Conservation (phyloP, 2,113 vertebrate species). For the Bufo gargarizans region DNA sequence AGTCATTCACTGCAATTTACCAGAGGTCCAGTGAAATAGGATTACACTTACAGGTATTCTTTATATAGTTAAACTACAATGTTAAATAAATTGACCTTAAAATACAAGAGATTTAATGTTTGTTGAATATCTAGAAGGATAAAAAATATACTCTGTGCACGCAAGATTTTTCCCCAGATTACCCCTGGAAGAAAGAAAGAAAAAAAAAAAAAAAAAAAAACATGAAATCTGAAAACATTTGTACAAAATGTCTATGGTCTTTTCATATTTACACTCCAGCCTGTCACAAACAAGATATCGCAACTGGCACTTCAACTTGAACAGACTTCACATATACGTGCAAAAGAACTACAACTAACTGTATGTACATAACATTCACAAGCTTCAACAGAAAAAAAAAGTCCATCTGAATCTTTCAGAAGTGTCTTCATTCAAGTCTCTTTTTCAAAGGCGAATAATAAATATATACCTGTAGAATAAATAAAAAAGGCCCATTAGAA, state of each 20-base stretch:
- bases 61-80: no score
- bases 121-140: neutral
- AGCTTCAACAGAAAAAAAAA: neutral
- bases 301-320: neutral
- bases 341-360: neutral
- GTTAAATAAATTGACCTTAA: neutral
- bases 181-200: neutral
- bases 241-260: neutral
- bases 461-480: conserved; percentile 86
- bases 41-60: no score
- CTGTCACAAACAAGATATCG: conserved; percentile 20
- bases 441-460: conserved; percentile 96
- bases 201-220: neutral
- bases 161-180: neutral
- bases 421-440: conserved; percentile 65
- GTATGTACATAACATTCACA: conserved; percentile 4
- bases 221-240: neutral
- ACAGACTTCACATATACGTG: neutral
- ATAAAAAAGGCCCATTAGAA: conserved; percentile 23
- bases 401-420: neutral
- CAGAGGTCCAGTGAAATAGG: no score
- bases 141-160: conserved; percentile 5
- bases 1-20: no score
- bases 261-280: conserved; percentile 18
- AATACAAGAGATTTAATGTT: neutral